These are phyloP conservation scores for Didymodactylos carnosus DNA, from an alignment of 2,888 invertebrate species.

Conservation along the genomic window DNA sequence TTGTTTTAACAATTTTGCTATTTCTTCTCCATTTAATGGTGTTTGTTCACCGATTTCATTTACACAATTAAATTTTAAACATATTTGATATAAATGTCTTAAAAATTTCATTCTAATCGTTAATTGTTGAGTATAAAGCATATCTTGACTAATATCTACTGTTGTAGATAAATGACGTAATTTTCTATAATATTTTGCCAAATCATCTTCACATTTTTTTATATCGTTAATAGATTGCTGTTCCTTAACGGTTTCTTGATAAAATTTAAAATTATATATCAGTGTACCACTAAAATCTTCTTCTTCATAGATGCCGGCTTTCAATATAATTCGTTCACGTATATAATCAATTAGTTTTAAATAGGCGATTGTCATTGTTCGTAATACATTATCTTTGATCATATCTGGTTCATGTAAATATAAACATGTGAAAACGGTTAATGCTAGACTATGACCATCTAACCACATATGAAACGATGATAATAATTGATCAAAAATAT, in stretches of 20 bases:
- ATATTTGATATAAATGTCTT: not conserved
- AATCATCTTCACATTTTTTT: not conserved
- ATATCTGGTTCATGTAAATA: constrained; percentile 73
- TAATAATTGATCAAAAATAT: constrained; percentile 75
- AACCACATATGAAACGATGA: constrained; percentile 84
- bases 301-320: constrained; percentile 23
- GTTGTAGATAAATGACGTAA: too few relatives aligned
- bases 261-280: not conserved
- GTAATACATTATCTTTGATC: constrained; percentile 59
- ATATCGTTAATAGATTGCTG: not conserved
- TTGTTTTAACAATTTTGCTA: not conserved
- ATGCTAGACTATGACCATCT: constrained; percentile 82
- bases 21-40: not conserved
- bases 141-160: not conserved
- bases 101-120: not conserved
- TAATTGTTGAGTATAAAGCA: constrained; percentile 15
- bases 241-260: not conserved
- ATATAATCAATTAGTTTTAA: constrained; percentile 73
- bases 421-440: constrained; percentile 85
- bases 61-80: not conserved
- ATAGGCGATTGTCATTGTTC: constrained; percentile 63
- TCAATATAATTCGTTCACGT: constrained; percentile 54
- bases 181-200: not conserved
- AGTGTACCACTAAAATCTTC: constrained; percentile 33
- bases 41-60: not conserved